Base-by-base conservation (phyloP, 2,797 vertebrate species). In the Crocodylus rhombifer region DNA sequence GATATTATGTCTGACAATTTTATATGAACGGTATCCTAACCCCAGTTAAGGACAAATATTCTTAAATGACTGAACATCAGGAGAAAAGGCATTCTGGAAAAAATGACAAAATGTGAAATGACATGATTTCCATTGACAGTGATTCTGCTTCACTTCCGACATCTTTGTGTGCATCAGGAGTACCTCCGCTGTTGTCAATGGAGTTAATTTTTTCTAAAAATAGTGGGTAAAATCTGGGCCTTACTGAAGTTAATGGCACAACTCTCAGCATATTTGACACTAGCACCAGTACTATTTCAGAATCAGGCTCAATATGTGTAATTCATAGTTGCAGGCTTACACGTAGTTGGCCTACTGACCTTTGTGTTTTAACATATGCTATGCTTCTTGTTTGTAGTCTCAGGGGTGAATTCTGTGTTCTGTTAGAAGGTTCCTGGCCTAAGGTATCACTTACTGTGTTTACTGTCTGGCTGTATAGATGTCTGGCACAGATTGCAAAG, bases 381-480 rank as follows among this genome's bases (percentile, higher is more conserved):
- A 16, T 1, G 0, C 82, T 94, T 96, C 86, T 84, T 71, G 0
- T 91, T 94, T 88, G 86, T 75, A 87, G 71, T 55, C 89, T 82
- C 92, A 80, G 93, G 95, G 86, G 95, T 95, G 95, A 96, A 69
- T 81, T 85, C 82, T 84, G 73, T 78, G 77, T 82, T 88, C 91
- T 88, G 73, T 55, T 79, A 51, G 87, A 88, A 91, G 87, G 83
- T 89, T 97, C 89, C 96, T 95, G 88, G 94, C 91, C 91, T 87
- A 94, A 92, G 87, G 95, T 92, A 96, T 93, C 87, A 4, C 89
- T 92, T 89, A 74, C 93, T 95, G 91, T 97, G 95, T 97, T 97
- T 97, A 92, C 93, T 91, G 91, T 97, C 96, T 96, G 96, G 92
- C 92, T 96, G 89, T 90, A 92, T 91, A 96, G 94, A 96, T 95